Evolutionary conservation across 37 sponge, comb jelly and placozoan species (phyloP), one percentile per base, ranked within the genome.

Genomic region (Lycopodina hypogea): DNA sequence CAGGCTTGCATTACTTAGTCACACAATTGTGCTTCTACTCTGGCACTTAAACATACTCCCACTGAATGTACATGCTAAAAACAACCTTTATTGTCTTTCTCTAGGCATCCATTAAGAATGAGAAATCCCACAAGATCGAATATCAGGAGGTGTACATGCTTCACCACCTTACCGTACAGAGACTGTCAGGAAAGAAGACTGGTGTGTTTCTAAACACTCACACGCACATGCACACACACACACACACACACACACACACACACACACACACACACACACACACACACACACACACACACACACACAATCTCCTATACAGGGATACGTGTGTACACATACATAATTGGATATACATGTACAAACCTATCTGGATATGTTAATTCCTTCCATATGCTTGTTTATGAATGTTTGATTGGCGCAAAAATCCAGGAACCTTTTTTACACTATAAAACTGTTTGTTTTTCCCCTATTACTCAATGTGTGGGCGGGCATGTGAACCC

Each of bases 81-180:
- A 87, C 88, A 53, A 17, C 75, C 48, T 45, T 45, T 9, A 45
- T 4, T 65, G 2, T 12, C 18, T 53, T 59, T 52, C 19, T 51
- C 48, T 60, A 93, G 93, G 26, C 87, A 77, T 63, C 28, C 38
- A 68, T 87, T 8, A 92, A 86, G 81, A 48, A 23, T 22, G 92
- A 92, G 50, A 87, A 84, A 66, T 67, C 81, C 2, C 42, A 48
- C 57, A 77, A 81, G 53, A 76, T 81, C 22, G 78, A 81, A 4
- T 77, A 87, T 74, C 52, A 69, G 22, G 72, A 87, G 36, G 22
- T 41, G 32, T 84, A 77, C 72, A 87, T 92, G 84, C 55, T 92
- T 3, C 84, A 92, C 50, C 41, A 84, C 38, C 42, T 92, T 9
- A 85, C 87, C 76, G 55, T 92, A 12, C 92, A 92, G 92, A 87